These are phyloP conservation scores for Chauna torquata DNA, from an alignment of 2,113 vertebrate genomes.

Conservation along the genomic window DNA sequence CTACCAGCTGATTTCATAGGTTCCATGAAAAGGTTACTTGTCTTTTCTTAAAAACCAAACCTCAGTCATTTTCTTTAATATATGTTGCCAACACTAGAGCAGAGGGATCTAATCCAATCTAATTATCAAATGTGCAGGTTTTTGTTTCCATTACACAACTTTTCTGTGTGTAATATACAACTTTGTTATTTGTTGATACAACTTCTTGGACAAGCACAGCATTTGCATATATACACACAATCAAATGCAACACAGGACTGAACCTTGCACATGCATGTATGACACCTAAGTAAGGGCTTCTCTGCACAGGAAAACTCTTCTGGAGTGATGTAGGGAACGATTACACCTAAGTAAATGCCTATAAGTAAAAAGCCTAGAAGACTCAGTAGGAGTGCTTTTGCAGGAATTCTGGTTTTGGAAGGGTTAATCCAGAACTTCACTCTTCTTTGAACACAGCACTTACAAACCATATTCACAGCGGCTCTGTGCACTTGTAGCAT, in stretches of 20 bases:
- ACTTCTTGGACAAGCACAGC: background rate
- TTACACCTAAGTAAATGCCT: background rate
- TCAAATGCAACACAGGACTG: background rate
- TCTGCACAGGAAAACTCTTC: background rate
- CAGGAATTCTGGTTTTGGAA: background rate
- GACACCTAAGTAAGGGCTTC: fast-evolving
- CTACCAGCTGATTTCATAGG: background rate
- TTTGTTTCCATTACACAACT: background rate
- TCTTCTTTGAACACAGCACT: background rate
- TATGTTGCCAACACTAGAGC: background rate
- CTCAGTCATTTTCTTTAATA: background rate
- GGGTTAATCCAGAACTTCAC: background rate
- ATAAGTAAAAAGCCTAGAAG: fast-evolving
- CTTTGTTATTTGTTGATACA: background rate
- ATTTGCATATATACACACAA: background rate
- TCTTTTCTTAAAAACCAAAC: background rate
- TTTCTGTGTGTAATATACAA: background rate
- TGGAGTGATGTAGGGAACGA: background rate
- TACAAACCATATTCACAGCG: background rate
- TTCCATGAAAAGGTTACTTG: background rate
- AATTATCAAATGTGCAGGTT: background rate
- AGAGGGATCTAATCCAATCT: background rate
- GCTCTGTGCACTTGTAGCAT: background rate
- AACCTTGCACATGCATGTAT: background rate
- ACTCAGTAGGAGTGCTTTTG: background rate